Evolutionary conservation across 2,797 vertebrate species (phyloP).

Genomic region (Ibycter americanus): DNA sequence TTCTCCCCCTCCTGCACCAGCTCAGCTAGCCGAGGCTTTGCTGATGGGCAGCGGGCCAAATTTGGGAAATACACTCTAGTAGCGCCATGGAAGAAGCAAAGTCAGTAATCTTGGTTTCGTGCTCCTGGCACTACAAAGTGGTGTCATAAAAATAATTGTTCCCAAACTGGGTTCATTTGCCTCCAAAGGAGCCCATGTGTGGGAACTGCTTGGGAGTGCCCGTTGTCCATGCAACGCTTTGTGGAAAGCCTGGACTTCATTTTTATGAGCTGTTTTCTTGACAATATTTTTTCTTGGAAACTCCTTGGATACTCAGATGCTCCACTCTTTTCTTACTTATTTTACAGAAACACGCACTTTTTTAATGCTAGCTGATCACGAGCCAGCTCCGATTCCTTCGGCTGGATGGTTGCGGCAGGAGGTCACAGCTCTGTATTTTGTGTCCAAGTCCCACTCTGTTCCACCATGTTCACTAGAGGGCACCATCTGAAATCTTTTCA

Average conservation of each 20-base stretch:
- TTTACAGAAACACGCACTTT: background rate
- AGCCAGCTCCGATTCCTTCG: background rate
- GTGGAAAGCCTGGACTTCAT: background rate
- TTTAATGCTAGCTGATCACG: background rate
- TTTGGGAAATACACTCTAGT: background rate
- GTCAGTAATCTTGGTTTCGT: background rate
- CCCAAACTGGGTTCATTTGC: background rate
- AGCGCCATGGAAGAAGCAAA: background rate
- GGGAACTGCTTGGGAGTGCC: background rate
- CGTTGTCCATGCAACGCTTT: background rate
- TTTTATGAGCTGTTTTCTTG: background rate
- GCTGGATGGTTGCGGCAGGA: background rate
- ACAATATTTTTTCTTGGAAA: background rate
- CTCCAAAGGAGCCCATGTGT: background rate
- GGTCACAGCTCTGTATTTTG: background rate
- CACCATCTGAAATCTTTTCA: background rate
- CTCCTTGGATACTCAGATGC: background rate
- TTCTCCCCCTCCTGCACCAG: background rate
- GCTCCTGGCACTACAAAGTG: background rate
- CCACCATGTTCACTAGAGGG: background rate
- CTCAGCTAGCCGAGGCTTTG: accelerated
- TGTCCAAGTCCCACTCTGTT: background rate
- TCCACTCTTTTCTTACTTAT: background rate
- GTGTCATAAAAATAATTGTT: background rate
- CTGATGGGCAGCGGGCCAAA: background rate